A percentile compares a stretch with the other conserved stretches of the same genome.
Evolutionary conservation across 2,113 vertebrate genomes (phyloP).

Genomic region (Emydocephalus ijimae): DNA sequence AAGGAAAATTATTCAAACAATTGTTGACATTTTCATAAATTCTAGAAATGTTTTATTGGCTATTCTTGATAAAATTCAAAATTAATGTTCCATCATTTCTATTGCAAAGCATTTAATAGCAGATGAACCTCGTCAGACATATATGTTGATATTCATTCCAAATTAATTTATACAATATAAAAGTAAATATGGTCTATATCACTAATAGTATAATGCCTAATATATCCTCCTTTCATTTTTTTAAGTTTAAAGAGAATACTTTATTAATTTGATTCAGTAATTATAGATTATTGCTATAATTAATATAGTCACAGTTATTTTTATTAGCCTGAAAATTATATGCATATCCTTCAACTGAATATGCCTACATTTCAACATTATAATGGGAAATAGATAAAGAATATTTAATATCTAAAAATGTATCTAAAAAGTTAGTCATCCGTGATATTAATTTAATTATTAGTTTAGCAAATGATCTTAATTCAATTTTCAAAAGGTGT

Average conservation of each 20-base stretch:
- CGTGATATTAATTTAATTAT: no score
- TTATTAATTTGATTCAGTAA: not conserved
- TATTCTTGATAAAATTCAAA: not conserved
- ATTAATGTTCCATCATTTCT: not conserved
- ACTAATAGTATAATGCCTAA: not conserved
- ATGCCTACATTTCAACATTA: not conserved
- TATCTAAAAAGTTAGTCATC: not conserved
- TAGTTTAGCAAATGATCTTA: not conserved
- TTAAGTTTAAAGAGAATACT: not conserved
- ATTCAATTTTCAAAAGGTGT: not conserved
- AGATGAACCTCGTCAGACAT: not conserved
- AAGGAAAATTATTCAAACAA: not conserved
- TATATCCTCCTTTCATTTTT: not conserved
- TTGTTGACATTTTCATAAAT: not conserved
- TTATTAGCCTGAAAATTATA: not conserved
- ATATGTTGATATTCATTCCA: not conserved
- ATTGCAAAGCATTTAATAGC: not conserved
- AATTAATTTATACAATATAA: not conserved
- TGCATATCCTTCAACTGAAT: not conserved
- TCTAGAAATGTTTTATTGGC: not conserved
- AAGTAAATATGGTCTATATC: not conserved
- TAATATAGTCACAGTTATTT: not conserved
- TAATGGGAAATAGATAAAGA: not conserved
- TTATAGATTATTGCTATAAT: not conserved
- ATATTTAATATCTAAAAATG: not conserved